Evolutionary conservation across 2,113 vertebrate species (phyloP).

Genomic region (Hystrix cristata): DNA sequence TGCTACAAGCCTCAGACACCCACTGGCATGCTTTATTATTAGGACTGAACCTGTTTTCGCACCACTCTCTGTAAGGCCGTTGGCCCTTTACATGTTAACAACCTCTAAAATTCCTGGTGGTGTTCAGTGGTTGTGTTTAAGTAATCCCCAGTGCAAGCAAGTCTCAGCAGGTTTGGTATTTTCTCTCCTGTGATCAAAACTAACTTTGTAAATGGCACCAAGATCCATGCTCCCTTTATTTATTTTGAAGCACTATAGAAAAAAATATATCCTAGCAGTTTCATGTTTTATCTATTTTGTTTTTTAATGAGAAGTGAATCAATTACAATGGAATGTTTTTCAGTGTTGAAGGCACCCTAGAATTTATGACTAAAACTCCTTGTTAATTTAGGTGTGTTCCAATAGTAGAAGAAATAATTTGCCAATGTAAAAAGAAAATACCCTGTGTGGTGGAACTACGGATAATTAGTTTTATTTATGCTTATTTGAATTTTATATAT

Average conservation of each 20-base stretch:
- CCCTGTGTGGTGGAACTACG: not conserved
- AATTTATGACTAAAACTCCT: constrained; percentile 49
- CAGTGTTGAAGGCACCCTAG: not conserved
- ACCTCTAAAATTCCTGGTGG: not conserved
- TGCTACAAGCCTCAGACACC: not conserved
- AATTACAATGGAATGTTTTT: constrained; percentile 51
- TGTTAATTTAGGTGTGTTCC: constrained; percentile 41
- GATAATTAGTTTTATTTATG: constrained; percentile 55
- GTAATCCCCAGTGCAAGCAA: not conserved
- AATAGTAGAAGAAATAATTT: constrained; percentile 46
- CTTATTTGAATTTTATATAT: constrained; percentile 42
- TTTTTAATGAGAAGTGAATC: constrained; percentile 26
- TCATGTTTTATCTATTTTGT: constrained; percentile 3
- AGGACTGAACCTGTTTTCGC: not conserved
- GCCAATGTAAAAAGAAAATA: constrained; percentile 36
- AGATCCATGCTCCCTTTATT: constrained; percentile 8
- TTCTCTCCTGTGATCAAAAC: constrained; percentile 7
- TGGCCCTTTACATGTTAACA: not conserved
- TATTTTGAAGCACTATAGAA: not conserved
- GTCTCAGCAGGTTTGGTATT: not conserved
- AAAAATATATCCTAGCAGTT: not conserved
- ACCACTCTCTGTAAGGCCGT: not conserved
- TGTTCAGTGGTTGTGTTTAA: not conserved
- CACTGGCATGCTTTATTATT: not conserved
- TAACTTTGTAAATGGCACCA: constrained; percentile 2